Evolutionary conservation across 2,113 vertebrate genomes (phyloP).

Genomic region (Alligator mississippiensis): DNA sequence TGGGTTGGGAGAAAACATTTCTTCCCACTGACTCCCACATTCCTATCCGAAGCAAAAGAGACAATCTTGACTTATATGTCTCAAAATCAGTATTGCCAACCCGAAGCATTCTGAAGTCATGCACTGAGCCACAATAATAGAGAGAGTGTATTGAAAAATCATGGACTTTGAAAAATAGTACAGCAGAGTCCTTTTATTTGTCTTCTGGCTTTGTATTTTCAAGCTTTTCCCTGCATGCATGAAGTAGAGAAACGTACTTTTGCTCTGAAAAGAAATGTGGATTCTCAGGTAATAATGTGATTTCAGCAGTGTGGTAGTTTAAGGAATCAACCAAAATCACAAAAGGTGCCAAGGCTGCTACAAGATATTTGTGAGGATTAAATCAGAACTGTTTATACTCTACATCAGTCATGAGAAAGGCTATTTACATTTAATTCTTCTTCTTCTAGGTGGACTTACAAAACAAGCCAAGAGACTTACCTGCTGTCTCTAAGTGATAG

Average conservation of each 20-base stretch:
- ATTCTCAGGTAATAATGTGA: not conserved
- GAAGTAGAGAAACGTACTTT: constrained; percentile 17
- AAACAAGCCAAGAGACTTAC: not conserved
- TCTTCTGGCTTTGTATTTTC: not conserved
- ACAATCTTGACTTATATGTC: not conserved
- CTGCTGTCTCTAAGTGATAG: not conserved
- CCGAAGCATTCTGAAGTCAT: not conserved
- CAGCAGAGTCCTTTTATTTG: not conserved
- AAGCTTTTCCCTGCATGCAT: not conserved
- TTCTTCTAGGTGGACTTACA: not conserved
- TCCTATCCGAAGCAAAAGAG: rapidly evolving
- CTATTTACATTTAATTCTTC: not conserved
- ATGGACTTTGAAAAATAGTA: constrained; percentile 1
- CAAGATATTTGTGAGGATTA: constrained; percentile 24
- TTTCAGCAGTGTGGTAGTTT: constrained; percentile 24
- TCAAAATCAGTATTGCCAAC: rapidly evolving
- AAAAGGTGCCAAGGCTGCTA: constrained; percentile 32
- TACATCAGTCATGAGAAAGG: not conserved
- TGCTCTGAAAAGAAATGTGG: not conserved
- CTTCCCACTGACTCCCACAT: too few species aligned
- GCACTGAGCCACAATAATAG: rapidly evolving
- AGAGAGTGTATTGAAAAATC: not conserved
- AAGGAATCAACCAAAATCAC: constrained; percentile 35
- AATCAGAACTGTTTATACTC: not conserved
- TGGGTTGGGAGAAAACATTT: too few species aligned